These are phyloP conservation scores for Callochromis pleurospilus DNA, from an alignment of 2,113 vertebrate species.

Conservation along the genomic window DNA sequence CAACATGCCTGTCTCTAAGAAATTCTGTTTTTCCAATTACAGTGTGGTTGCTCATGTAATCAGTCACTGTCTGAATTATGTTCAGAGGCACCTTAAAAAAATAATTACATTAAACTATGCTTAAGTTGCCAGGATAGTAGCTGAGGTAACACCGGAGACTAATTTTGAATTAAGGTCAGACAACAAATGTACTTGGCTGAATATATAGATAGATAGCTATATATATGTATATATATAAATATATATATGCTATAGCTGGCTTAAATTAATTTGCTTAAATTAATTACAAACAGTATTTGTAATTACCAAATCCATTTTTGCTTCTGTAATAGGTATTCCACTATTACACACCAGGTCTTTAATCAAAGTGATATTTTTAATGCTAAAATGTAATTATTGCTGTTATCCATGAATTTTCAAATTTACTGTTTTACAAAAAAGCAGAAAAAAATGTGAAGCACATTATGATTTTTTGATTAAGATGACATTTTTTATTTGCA, in stretches of 20 bases:
- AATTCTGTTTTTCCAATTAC: slow-evolving; percentile 3
- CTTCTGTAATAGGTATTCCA: neutral
- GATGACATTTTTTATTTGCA: neutral
- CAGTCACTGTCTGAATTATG: neutral
- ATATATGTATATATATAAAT: neutral
- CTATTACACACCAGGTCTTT: neutral
- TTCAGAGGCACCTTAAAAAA: neutral
- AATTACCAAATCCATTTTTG: neutral
- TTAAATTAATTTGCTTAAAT: neutral
- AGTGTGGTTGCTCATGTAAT: neutral
- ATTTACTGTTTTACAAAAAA: neutral
- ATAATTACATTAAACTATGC: neutral
- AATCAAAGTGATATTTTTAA: neutral
- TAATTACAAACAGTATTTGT: neutral
- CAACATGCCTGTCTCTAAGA: neutral
- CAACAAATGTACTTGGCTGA: neutral
- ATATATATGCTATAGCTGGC: neutral
- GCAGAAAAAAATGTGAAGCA: neutral
- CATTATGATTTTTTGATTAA: neutral
- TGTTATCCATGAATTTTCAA: neutral
- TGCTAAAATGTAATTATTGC: neutral
- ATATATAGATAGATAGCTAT: neutral
- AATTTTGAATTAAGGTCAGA: neutral
- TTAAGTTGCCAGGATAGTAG: neutral
- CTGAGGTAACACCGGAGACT: neutral